Conservation (phyloP, 1,140 invertebrate species). For the Pseudobourletiella spinata region DNA sequence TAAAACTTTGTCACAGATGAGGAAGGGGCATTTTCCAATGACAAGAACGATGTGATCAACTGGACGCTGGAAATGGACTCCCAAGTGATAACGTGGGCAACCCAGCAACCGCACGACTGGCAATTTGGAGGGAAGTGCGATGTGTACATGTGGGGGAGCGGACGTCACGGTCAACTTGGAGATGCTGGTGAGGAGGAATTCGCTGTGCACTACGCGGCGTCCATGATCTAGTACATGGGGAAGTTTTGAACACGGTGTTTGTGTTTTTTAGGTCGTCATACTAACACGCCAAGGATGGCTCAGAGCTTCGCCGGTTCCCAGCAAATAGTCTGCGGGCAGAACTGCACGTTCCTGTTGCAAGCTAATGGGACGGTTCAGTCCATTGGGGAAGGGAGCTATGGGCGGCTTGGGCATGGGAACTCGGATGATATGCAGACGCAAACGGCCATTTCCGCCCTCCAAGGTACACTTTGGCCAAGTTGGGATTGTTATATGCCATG, state of each 20-base stretch:
- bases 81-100: slow-evolving; percentile 56
- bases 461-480: no score
- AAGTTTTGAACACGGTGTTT: no score
- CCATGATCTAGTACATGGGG: no score
- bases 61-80: slow-evolving; percentile 53
- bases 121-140: slow-evolving; percentile 56
- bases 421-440: slow-evolving; percentile 52
- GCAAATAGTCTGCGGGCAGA: slow-evolving; percentile 56
- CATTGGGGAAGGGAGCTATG: slow-evolving; percentile 53
- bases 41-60: slow-evolving; percentile 41
- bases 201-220: no score
- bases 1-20: slow-evolving; percentile 37
- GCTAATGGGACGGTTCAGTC: slow-evolving; percentile 50
- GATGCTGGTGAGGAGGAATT: slow-evolving; percentile 46
- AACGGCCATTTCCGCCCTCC: slow-evolving; percentile 54
- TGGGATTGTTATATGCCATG: background rate
- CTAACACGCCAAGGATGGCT: slow-evolving; percentile 41
- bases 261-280: slow-evolving; percentile 40
- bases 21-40: slow-evolving; percentile 36
- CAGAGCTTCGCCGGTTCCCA: slow-evolving; percentile 47
- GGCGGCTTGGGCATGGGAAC: slow-evolving; percentile 49
- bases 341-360: slow-evolving; percentile 53
- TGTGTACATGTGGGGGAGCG: slow-evolving; percentile 56
- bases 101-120: slow-evolving; percentile 55
- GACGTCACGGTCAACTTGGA: slow-evolving; percentile 54